Evolutionary conservation across 2,797 vertebrate species (phyloP), one percentile per base, ranked within the genome.

Genomic region (Threskiornis aethiopicus): DNA sequence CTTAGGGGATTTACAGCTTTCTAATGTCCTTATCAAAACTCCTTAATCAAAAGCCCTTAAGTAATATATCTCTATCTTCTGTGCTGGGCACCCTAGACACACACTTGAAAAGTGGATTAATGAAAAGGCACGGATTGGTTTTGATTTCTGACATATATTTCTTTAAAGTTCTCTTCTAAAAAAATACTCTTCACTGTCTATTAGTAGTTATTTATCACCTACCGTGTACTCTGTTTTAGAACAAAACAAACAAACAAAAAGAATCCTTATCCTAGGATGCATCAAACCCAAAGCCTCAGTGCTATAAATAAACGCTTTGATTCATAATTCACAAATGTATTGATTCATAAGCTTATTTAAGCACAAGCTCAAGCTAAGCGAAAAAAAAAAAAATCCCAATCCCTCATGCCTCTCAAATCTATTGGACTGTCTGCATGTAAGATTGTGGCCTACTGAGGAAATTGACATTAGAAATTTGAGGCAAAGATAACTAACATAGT

Each of bases 11-110:
- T 95, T 94, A 44, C 28, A 70, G 89, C 28, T 94, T 96, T 84
- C 70, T 95, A 90, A 94, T 46, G 47, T 92, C 44, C 81, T 92
- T 96, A 93, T 94, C 78, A 95, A 83, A 94, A 85, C n/a, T 66
- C 17, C 42, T 73, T 87, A 85, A 89, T 89, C 84, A 92, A 93
- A 95, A 89, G 39, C 64, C 51, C 66, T 90, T 69, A 90, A 84
- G 90, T 65, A 96, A 90, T 93, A 85, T 92, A 77, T 89, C 46
- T 93, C n/a, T 86, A 8, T 44, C 31, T 86, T 66, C 66, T 2
- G 1, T 87, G 14, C 37, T 64, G 62, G 41, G 44, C 41, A 85
- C n/a, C 44, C 22, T 58, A 84, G 66, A 51, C n/a, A 61, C 35
- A 70, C 37, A 35, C 11, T 83, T 73, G n/a, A 52, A 93, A 95